A percentile compares a stretch with the other conserved stretches of the same genome.
phyloP scores from a whole-genome alignment of 92 coral and sea anemone species.

The Pocillopora grandis region DNA sequence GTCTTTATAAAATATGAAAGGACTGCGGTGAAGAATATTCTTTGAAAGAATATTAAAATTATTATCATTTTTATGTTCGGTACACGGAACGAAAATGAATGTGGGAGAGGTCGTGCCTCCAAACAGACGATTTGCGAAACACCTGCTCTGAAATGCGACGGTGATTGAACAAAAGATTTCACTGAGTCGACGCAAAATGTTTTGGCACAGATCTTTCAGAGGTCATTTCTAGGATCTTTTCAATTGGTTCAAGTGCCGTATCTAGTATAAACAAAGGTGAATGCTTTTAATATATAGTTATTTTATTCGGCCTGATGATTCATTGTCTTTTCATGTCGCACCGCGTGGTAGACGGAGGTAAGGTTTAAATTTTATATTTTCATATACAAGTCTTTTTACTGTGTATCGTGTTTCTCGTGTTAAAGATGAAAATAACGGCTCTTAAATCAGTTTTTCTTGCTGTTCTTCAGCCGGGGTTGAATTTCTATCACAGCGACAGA shows the following conservation, averaged over 20 bases:
- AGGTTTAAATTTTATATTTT: neutral
- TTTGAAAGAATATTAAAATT: neutral
- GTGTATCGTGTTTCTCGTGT: neutral
- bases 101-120: neutral
- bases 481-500: neutral
- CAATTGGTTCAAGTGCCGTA: constrained; percentile 17
- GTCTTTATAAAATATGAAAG: neutral
- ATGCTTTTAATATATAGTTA: constrained; percentile 18
- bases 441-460: neutral
- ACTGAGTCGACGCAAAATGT: constrained; percentile 44
- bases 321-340: constrained; percentile 12
- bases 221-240: neutral
- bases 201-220: constrained; percentile 14
- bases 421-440: neutral
- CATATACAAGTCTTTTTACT: neutral
- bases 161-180: constrained; percentile 3
- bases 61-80: neutral
- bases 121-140: neutral
- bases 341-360: constrained; percentile 22
- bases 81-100: neutral
- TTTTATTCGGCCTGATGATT: constrained; percentile 11
- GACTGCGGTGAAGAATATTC: neutral
- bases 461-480: neutral
- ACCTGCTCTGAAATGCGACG: constrained; percentile 40
- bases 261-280: constrained; percentile 16